Conservation (phyloP, 2,797 vertebrate species). For the Meda fulgida region DNA sequence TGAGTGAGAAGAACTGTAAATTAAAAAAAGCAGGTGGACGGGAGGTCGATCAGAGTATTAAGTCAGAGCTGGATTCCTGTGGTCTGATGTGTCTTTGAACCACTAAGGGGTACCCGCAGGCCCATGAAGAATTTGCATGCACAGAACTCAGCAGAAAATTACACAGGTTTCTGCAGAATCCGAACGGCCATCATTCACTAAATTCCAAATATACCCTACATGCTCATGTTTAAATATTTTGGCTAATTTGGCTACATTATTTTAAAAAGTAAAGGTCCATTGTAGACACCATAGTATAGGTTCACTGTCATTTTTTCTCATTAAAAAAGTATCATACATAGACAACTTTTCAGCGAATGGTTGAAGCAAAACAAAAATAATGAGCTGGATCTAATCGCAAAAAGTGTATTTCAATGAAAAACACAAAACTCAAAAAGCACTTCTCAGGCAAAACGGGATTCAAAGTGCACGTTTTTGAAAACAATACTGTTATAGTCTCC, state of each 20-base stretch:
- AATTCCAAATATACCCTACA: background rate
- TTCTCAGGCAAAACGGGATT: too few species aligned
- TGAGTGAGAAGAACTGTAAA: background rate
- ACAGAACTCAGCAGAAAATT: background rate
- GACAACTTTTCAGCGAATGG: too few species aligned
- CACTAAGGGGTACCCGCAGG: background rate
- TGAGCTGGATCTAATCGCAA: too few species aligned
- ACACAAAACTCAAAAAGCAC: too few species aligned
- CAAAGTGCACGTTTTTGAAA: too few species aligned
- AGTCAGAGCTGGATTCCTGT: constrained; percentile 9
- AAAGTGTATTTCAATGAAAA: too few species aligned
- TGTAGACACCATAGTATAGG: background rate
- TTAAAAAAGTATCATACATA: too few species aligned
- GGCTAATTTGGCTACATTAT: background rate
- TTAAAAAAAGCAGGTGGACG: background rate
- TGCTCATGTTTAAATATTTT: background rate
- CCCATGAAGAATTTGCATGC: background rate
- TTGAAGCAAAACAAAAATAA: too few species aligned
- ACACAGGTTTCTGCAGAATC: background rate
- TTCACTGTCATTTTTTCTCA: background rate
- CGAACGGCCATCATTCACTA: background rate
- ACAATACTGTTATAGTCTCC: too few species aligned
- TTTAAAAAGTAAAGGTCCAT: background rate
- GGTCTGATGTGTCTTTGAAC: constrained; percentile 11
- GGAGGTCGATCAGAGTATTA: background rate